Evolutionary conservation across 2,113 vertebrate genomes (phyloP).

Genomic region (Hirundichthys speculiger): DNA sequence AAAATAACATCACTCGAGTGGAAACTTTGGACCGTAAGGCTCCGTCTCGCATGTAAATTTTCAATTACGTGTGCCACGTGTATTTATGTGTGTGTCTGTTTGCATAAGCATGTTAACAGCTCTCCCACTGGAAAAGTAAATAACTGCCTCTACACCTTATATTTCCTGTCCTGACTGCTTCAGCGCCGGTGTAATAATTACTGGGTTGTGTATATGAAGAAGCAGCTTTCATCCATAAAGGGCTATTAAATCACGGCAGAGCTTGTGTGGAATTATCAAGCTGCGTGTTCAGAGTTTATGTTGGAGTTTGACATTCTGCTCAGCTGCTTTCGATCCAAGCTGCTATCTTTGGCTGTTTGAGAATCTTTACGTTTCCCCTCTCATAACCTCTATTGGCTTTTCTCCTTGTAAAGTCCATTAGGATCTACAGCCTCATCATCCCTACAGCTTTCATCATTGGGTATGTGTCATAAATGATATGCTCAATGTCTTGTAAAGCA

Average conservation of each 20-base stretch:
- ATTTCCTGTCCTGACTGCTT: conserved; percentile 1
- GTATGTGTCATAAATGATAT: background rate
- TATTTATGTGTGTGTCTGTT: background rate
- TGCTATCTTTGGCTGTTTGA: background rate
- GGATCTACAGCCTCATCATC: conserved; percentile 16
- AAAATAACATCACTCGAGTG: conserved; percentile 8
- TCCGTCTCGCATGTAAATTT: background rate
- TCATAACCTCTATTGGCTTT: conserved; percentile 28
- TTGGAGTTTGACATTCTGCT: conserved; percentile 31
- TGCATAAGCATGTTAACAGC: conserved; percentile 33
- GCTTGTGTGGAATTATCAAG: conserved; percentile 44
- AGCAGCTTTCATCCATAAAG: conserved; percentile 38
- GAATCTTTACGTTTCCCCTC: conserved; percentile 14
- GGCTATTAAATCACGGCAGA: conserved; percentile 60
- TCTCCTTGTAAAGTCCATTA: conserved; percentile 14
- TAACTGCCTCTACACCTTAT: conserved; percentile 10
- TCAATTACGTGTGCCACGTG: background rate
- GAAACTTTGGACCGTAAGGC: background rate
- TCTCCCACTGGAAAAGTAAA: conserved; percentile 41
- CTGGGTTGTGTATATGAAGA: conserved; percentile 16
- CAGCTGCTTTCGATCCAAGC: conserved; percentile 1
- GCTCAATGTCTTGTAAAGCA: background rate
- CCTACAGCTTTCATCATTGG: conserved; percentile 4
- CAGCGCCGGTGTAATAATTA: conserved; percentile 31
- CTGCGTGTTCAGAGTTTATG: conserved; percentile 19